These are phyloP conservation scores for Apis laboriosa DNA, from an alignment of 1,140 invertebrate species.

Conservation along the genomic window DNA sequence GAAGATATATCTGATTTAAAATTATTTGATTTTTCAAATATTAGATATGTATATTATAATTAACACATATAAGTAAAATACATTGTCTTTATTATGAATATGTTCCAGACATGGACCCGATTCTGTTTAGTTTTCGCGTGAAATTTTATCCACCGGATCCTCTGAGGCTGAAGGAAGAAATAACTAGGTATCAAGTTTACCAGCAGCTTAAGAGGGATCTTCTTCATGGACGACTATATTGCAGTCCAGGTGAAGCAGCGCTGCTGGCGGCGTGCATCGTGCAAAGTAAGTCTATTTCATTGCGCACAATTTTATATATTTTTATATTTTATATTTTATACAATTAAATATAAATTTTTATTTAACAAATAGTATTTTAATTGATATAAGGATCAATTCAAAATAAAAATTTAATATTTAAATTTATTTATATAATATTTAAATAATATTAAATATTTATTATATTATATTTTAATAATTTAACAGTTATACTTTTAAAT, in stretches of 20 bases:
- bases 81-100: constrained; percentile 29
- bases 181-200: constrained; percentile 95
- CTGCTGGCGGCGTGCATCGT: constrained; percentile 95
- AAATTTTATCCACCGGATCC: constrained; percentile 98
- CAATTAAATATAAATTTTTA: too few relatives aligned
- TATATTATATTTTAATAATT: too few relatives aligned
- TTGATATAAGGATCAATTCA: too few relatives aligned
- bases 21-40: too few relatives aligned
- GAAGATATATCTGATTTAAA: too few relatives aligned
- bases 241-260: constrained; percentile 92
- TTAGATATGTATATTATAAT: too few relatives aligned
- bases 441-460: too few relatives aligned
- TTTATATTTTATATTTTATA: too few relatives aligned
- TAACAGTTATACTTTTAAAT: too few relatives aligned
- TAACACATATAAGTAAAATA: neutral
- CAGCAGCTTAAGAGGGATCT: constrained; percentile 97
- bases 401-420: too few relatives aligned
- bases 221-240: constrained; percentile 95
- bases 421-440: too few relatives aligned
- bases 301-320: neutral
- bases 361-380: too few relatives aligned
- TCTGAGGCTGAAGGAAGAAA: constrained; percentile 90
- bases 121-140: constrained; percentile 95
- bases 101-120: constrained; percentile 89
- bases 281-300: constrained; percentile 87